Percentiles rank a stretch among this genome's conserved stretches.
phyloP scores from a whole-genome alignment of 2,888 invertebrate genomes.

The Tridacna gigas region DNA sequence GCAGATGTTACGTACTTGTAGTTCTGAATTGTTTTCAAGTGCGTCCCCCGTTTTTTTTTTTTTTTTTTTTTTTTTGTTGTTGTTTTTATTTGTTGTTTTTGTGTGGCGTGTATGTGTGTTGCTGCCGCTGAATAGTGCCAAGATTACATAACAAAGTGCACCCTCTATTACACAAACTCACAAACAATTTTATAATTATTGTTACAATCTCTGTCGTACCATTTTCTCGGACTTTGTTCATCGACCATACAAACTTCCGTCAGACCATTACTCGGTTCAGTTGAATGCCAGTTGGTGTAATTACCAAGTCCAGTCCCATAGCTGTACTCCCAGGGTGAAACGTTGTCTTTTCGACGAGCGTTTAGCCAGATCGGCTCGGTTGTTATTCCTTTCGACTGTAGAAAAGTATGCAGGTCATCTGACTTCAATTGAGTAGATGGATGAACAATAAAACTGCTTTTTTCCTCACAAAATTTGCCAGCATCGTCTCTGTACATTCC shows the following conservation, averaged over 20 bases:
- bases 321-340: conserved; percentile 10
- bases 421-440: background rate
- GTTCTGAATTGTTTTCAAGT: too few relatives aligned
- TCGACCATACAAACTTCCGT: background rate
- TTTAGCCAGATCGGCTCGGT: background rate
- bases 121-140: too few relatives aligned
- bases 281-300: background rate
- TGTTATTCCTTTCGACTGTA: background rate
- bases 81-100: too few relatives aligned
- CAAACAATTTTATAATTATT: background rate
- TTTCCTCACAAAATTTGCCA: background rate
- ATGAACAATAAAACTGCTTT: background rate
- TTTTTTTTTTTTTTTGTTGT: too few relatives aligned
- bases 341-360: background rate
- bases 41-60: too few relatives aligned
- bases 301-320: background rate
- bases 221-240: background rate
- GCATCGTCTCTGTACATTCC: background rate
- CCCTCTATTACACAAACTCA: background rate
- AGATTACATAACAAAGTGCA: too few relatives aligned
- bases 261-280: background rate
- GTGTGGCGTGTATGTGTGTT: too few relatives aligned
- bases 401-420: background rate
- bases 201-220: background rate
- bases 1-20: too few relatives aligned